A percentile compares a stretch with the other conserved stretches of the same genome.
phyloP scores from a whole-genome alignment of 2,113 vertebrate genomes.

The Dicentrarchus labrax region DNA sequence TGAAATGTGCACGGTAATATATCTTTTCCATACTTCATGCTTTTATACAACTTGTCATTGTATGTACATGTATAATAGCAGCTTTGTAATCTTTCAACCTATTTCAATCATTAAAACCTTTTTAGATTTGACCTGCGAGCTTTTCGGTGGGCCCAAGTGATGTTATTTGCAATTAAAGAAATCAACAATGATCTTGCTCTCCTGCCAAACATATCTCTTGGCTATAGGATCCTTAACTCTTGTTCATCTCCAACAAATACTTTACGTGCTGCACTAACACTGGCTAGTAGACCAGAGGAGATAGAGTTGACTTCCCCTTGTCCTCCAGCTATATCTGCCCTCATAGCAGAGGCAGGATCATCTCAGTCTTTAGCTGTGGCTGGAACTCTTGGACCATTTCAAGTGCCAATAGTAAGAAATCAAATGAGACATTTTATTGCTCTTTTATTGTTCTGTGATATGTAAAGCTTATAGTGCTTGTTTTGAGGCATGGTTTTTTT shows the following conservation, averaged over 20 bases:
- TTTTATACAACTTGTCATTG: neutral
- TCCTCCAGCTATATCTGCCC: conserved; percentile 74
- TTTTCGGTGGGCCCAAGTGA: conserved; percentile 84
- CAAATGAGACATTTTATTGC: neutral
- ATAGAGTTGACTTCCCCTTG: conserved; percentile 50
- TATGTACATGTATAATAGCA: neutral
- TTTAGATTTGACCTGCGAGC: conserved; percentile 83
- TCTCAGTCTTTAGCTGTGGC: conserved; percentile 83
- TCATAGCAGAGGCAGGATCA: conserved; percentile 84
- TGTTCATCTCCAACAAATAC: conserved; percentile 83
- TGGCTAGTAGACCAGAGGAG: conserved; percentile 66
- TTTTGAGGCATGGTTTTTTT: neutral
- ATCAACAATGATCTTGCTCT: conserved; percentile 80
- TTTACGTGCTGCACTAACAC: conserved; percentile 77
- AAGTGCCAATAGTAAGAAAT: conserved; percentile 80
- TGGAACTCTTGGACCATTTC: conserved; percentile 81
- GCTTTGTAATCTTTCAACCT: neutral
- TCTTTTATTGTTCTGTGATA: neutral
- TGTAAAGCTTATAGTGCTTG: neutral
- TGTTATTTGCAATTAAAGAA: conserved; percentile 86
- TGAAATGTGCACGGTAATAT: conserved; percentile 76
- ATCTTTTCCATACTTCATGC: neutral
- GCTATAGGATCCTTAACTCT: conserved; percentile 84
- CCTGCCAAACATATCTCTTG: conserved; percentile 83
- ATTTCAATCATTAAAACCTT: neutral